Evolutionary conservation across 2,888 invertebrate genomes (phyloP), one percentile per base, ranked within the genome.

Genomic region (Eumerus sabulonum): DNA sequence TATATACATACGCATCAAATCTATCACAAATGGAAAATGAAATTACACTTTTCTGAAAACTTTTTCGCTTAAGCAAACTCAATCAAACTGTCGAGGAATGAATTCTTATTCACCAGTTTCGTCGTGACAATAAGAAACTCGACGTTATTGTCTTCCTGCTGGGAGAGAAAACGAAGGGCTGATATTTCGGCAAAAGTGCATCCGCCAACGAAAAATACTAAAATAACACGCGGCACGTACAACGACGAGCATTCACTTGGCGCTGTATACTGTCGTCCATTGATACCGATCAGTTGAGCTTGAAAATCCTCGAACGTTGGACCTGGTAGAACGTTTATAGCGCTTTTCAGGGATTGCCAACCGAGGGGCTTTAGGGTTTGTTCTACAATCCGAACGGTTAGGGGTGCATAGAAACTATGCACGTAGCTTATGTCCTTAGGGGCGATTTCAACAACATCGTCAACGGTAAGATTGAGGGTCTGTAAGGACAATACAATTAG

Each of bases 191-290:
- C 96, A 90, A 94, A 97, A 0, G 99, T 99, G 86, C 98, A 96
- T 0, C 99, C 99, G 3, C 99, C 99, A 13, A 99, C 93, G 87
- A 98, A 98, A 88, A 98, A 97, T 0, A 99, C 96, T 0, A 99
- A 90, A 9, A 98, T 93, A 1, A 97, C 94, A 82, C 87, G 85
- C 47, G 86, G 85, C 63, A 85, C 84, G 77, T 89, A 85, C 60
- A 87, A 84, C 62, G 87, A 86, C 1, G 93, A 92, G 72, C 90
- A 91, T 57, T 92, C 92, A 82, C 91, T 92, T 0, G 91, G 91
- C 14, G 91, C 90, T 0, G 92, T 91, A 66, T 91, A 91, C 64
- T 92, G 90, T 0, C 90, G 89, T 84, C 91, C 91, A 84, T 91
- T 91, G 0, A 92, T 90, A 0, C 91, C 91, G 76, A 91, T 91